A percentile compares a stretch with the other conserved stretches of the same genome.
Conservation (phyloP, 2,888 invertebrate genomes). For the Idaea biselata region DNA sequence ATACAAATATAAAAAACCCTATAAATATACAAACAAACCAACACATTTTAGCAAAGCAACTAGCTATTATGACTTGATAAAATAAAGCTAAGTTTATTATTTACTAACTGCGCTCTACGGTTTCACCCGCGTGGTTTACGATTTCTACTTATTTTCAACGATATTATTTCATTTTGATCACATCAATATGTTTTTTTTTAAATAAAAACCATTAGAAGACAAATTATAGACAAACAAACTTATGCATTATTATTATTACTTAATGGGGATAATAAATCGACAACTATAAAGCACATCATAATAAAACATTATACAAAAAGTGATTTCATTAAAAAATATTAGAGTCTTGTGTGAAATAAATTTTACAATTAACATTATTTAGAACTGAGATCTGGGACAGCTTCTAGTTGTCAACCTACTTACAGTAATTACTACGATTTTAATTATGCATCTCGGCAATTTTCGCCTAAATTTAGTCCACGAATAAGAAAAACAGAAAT, state of each 20-base stretch:
- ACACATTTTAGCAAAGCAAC: conserved; percentile 61
- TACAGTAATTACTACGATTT: conserved; percentile 24
- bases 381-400: conserved; percentile 35
- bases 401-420: conserved; percentile 43
- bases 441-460: conserved; percentile 26
- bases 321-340: conserved; percentile 18
- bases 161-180: background rate
- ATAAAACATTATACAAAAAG: conserved; percentile 27
- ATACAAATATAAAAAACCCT: conserved; percentile 51
- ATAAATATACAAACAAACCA: conserved; percentile 76
- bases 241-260: conserved; percentile 9
- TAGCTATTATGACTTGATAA: conserved; percentile 49
- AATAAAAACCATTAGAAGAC: background rate
- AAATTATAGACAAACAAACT: background rate
- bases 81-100: background rate
- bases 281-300: conserved; percentile 30
- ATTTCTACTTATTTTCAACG: background rate
- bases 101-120: background rate
- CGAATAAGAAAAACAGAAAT: too few species aligned
- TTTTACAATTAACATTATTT: conserved; percentile 22
- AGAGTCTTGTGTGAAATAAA: conserved; percentile 26
- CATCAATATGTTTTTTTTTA: too few species aligned
- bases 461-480: conserved; percentile 15
- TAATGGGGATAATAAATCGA: conserved; percentile 17
- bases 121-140: background rate